These are phyloP conservation scores for Eretmocerus hayati DNA, from an alignment of 2,888 invertebrate species.

Conservation along the genomic window DNA sequence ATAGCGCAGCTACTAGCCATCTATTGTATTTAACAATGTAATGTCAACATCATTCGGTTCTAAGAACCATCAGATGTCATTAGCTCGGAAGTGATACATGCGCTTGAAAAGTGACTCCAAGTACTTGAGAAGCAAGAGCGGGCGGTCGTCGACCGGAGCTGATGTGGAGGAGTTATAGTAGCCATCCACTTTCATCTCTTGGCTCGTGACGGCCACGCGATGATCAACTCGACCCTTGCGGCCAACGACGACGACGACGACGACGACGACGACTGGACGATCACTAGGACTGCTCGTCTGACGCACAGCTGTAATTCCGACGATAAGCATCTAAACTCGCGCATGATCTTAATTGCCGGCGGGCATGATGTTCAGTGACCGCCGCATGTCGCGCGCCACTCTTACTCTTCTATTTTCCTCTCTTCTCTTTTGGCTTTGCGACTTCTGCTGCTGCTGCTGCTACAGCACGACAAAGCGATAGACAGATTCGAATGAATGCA, in stretches of 20 bases:
- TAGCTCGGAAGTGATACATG: too few species aligned
- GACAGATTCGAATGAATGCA: conserved; percentile 29
- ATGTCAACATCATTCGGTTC: too few species aligned
- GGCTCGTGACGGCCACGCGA: too few species aligned
- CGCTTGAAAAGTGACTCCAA: too few species aligned
- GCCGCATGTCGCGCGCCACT: neutral
- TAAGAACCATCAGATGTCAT: too few species aligned
- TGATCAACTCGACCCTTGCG: neutral
- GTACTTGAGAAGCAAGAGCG: too few species aligned
- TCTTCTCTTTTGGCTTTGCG: neutral
- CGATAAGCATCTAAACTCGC: conserved; percentile 23
- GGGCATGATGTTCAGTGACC: neutral
- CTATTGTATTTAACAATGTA: too few species aligned
- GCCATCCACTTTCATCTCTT: too few species aligned
- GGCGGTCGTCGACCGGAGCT: too few species aligned
- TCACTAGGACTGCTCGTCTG: conserved; percentile 10
- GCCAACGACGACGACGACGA: conserved; percentile 10
- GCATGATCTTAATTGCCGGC: conserved; percentile 23
- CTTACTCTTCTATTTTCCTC: neutral
- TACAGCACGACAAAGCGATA: conserved; percentile 27
- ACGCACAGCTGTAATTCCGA: conserved; percentile 21
- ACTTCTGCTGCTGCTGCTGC: conserved; percentile 16
- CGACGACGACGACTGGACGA: too few species aligned
- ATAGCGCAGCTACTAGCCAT: too few species aligned
- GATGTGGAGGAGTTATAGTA: too few species aligned